These are phyloP conservation scores for Menura novaehollandiae DNA, from an alignment of 2,113 vertebrate species.

Conservation along the genomic window DNA sequence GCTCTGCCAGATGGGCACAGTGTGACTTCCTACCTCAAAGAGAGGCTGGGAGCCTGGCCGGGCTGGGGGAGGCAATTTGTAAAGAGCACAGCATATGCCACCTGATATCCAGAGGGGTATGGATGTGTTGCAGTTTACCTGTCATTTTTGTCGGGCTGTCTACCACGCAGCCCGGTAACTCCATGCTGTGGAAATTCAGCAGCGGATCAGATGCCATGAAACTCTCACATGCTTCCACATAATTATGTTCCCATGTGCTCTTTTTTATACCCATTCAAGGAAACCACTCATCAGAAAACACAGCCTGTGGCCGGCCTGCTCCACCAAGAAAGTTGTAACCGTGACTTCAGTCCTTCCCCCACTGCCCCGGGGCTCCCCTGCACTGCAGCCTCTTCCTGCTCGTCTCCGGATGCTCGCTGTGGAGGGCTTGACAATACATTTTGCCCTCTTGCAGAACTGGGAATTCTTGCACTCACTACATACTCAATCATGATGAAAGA, in stretches of 20 bases:
- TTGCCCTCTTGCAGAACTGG: not conserved
- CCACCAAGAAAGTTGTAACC: not conserved
- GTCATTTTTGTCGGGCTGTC: not conserved
- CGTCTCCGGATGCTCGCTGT: rapidly evolving
- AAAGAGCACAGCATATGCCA: not conserved
- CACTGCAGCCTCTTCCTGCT: not conserved
- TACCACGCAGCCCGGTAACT: rapidly evolving
- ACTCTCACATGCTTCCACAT: not conserved
- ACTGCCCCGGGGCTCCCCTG: rapidly evolving
- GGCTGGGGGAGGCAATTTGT: not conserved
- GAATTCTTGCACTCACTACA: not conserved
- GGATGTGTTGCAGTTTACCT: not conserved
- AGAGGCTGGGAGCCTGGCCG: not conserved
- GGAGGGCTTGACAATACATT: rapidly evolving
- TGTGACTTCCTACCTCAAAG: not conserved
- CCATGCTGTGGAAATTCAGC: not conserved
- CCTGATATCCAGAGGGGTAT: not conserved
- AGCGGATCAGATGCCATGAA: not conserved
- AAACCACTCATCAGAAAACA: not conserved
- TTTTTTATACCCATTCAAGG: not conserved
- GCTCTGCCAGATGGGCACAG: slow-evolving; percentile 38
- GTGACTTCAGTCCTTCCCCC: not conserved
- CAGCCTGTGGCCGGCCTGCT: not conserved
- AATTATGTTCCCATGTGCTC: not conserved
- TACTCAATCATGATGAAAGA: not conserved